These are phyloP conservation scores for Palythoa caribaeorum DNA, from an alignment of 92 coral and sea anemone species.

Conservation along the genomic window DNA sequence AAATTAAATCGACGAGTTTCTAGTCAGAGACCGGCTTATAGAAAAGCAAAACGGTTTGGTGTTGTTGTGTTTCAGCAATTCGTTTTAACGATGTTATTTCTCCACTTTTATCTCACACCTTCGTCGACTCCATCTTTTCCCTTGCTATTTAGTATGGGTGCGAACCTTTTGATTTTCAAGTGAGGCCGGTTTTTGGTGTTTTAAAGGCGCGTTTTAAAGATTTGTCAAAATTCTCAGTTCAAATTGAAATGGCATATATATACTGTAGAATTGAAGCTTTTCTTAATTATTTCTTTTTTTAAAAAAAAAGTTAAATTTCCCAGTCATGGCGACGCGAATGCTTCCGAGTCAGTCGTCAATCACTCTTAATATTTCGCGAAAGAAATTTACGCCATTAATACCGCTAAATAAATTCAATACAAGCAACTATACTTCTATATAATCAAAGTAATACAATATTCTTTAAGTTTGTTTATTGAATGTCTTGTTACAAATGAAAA, in stretches of 20 bases:
- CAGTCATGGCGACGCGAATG: not conserved
- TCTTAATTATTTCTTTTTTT: too few species aligned
- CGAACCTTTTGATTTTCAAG: not conserved
- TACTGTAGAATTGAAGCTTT: too few species aligned
- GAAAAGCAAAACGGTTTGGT: not conserved
- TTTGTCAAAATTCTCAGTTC: not conserved
- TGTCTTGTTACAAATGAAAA: conserved; percentile 8
- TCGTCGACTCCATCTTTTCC: conserved; percentile 8
- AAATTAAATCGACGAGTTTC: conserved; percentile 19
- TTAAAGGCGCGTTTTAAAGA: not conserved
- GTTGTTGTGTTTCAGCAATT: conserved; percentile 18
- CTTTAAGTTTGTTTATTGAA: not conserved
- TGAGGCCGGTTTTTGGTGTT: not conserved
- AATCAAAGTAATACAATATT: conserved; percentile 7
- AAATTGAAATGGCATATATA: too few species aligned
- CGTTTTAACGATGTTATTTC: not conserved
- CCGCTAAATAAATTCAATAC: not conserved
- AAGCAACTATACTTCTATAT: not conserved
- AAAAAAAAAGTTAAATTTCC: too few species aligned
- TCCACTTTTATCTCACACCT: conserved; percentile 31
- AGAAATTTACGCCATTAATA: not conserved
- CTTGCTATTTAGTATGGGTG: not conserved
- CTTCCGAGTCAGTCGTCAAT: not conserved
- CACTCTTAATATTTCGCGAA: not conserved
- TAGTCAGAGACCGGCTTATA: not conserved